Evolutionary conservation across 2,888 invertebrate genomes (phyloP).

Genomic region (Blera fallax): DNA sequence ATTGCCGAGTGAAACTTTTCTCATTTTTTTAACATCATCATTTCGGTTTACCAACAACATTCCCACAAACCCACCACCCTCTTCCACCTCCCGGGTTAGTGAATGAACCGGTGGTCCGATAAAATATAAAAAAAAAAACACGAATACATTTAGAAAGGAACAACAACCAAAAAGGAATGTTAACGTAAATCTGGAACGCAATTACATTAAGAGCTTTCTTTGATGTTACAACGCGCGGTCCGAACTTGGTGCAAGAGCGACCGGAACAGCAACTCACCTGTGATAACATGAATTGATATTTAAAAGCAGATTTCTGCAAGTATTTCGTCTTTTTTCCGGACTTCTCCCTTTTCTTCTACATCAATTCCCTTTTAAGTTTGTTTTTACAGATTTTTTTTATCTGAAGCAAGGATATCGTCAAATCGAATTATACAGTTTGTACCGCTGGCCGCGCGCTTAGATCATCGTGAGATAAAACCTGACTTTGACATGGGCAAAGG

Average conservation of each 20-base stretch:
- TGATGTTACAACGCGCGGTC: slow-evolving; percentile 44
- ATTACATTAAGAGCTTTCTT: slow-evolving; percentile 66
- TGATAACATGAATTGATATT: slow-evolving; percentile 46
- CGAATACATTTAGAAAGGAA: slow-evolving; percentile 20
- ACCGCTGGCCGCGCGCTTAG: slow-evolving; percentile 1
- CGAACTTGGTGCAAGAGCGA: slow-evolving; percentile 2
- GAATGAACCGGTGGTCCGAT: slow-evolving; percentile 19
- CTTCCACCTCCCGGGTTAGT: background rate
- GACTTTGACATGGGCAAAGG: slow-evolving; percentile 25
- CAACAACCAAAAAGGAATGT: background rate
- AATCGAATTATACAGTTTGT: slow-evolving; percentile 46
- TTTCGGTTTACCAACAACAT: slow-evolving; percentile 59
- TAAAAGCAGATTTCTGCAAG: slow-evolving; percentile 7
- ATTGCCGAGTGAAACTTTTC: slow-evolving; percentile 33
- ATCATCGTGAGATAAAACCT: slow-evolving; percentile 6
- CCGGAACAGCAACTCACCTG: slow-evolving; percentile 44
- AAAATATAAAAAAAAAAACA: slow-evolving; percentile 20
- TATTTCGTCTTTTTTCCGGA: background rate
- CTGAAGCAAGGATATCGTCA: slow-evolving; percentile 44
- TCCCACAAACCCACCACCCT: background rate
- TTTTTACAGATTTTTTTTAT: slow-evolving; percentile 11
- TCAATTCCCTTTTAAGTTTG: slow-evolving; percentile 35
- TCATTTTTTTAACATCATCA: slow-evolving; percentile 46
- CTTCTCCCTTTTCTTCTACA: background rate
- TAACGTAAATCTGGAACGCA: slow-evolving; percentile 63